These are phyloP conservation scores for Drosophila mulleri DNA, from an alignment of 2,888 invertebrate species.

Conservation along the genomic window DNA sequence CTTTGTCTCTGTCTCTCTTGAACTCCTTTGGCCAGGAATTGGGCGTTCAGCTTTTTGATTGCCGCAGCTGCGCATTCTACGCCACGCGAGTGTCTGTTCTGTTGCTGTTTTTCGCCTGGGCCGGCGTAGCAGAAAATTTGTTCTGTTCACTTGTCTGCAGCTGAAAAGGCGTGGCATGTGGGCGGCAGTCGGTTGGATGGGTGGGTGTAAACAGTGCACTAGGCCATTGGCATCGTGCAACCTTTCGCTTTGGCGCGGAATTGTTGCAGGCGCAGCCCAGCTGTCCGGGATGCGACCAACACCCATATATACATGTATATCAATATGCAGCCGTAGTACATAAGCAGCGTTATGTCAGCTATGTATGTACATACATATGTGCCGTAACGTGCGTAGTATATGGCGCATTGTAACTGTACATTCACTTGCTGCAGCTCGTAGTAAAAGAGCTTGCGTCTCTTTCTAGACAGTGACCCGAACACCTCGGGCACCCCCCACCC, in stretches of 20 bases:
- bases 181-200: not conserved
- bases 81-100: not conserved
- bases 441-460: conserved; percentile 45
- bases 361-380: too few relatives aligned
- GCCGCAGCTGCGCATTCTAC: conserved; percentile 65
- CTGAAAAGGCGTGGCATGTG: conserved; percentile 46
- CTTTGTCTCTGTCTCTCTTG: not conserved
- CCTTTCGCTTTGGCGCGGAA: conserved; percentile 62
- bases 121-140: conserved; percentile 48
- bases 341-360: conserved; percentile 46
- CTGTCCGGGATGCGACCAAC: conserved; percentile 58
- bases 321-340: conserved; percentile 5
- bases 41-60: conserved; percentile 71
- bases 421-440: conserved; percentile 58
- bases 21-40: conserved; percentile 36
- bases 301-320: conserved; percentile 20
- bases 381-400: conserved; percentile 28
- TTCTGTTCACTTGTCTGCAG: conserved; percentile 12
- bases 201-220: conserved; percentile 66
- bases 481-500: too few relatives aligned
- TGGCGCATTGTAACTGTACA: conserved; percentile 50
- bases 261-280: conserved; percentile 53
- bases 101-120: conserved; percentile 32
- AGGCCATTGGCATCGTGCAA: conserved; percentile 77
- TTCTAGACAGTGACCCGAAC: not conserved